Conservation (phyloP, 2,797 vertebrate genomes). For the Tamandua tetradactyla region DNA sequence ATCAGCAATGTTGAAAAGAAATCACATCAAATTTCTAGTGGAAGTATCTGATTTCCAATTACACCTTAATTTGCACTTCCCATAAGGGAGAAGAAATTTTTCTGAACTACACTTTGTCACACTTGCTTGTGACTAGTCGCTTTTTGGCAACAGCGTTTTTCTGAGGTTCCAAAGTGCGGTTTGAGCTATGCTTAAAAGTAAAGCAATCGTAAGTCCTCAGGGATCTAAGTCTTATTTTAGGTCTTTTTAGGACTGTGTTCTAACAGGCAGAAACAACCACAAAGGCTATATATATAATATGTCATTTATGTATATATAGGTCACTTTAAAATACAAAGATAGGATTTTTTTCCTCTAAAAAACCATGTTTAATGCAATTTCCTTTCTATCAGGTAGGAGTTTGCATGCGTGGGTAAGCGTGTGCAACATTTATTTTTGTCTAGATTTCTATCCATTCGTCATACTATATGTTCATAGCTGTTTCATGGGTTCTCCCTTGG, state of each 20-base stretch:
- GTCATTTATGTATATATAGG: neutral
- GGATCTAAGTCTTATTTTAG: neutral
- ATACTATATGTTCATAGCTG: neutral
- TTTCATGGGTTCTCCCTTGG: neutral
- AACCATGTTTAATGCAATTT: neutral
- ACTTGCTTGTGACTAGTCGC: neutral
- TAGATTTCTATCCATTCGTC: neutral
- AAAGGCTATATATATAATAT: neutral
- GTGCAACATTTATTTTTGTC: neutral
- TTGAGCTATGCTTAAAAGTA: neutral
- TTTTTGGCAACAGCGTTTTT: neutral
- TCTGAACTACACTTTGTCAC: neutral
- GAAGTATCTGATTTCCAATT: neutral
- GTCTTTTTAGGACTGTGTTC: neutral
- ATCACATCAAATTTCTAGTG: neutral
- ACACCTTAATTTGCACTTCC: neutral
- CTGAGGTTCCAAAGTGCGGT: neutral
- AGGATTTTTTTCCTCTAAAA: neutral
- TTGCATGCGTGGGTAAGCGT: neutral
- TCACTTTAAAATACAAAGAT: neutral
- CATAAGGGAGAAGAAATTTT: neutral
- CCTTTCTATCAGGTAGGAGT: neutral
- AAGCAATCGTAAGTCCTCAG: neutral
- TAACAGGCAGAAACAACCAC: neutral
- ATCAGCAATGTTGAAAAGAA: conserved; percentile 1